Conservation (phyloP, 2,888 invertebrate genomes). For the Trissoscelio sp. region DNA sequence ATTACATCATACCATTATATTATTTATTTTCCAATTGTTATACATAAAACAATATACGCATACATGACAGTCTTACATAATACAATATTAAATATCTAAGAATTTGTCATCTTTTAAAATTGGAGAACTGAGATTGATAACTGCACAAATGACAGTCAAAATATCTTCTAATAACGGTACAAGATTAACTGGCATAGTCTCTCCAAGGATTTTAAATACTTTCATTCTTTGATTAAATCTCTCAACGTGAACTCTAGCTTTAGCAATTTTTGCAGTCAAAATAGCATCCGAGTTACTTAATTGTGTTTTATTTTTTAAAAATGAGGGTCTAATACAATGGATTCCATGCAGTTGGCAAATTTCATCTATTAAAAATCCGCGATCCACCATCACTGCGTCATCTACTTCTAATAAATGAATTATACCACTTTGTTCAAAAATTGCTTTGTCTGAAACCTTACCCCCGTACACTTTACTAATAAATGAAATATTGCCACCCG, state of each 20-base stretch:
- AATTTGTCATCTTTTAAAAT: constrained; percentile 44
- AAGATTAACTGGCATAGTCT: constrained; percentile 34
- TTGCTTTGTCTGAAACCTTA: constrained; percentile 9
- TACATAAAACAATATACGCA: neutral
- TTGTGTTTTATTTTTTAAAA: constrained; percentile 58
- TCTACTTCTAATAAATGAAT: constrained; percentile 6
- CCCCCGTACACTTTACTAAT: constrained; percentile 23
- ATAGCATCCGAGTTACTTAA: constrained; percentile 60
- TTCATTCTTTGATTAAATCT: constrained; percentile 59
- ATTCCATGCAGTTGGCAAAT: constrained; percentile 8
- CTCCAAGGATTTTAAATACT: constrained; percentile 54
- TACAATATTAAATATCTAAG: constrained; percentile 3
- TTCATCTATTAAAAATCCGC: constrained; percentile 30
- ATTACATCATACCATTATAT: neutral
- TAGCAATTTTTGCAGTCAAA: constrained; percentile 55
- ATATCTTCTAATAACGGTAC: constrained; percentile 40
- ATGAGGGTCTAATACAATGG: constrained; percentile 62
- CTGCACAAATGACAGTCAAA: constrained; percentile 39
- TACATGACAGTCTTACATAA: too few species aligned
- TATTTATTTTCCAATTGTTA: neutral
- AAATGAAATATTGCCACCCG: constrained; percentile 21
- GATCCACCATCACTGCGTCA: constrained; percentile 26
- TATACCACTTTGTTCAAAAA: constrained; percentile 20
- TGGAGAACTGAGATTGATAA: constrained; percentile 40
- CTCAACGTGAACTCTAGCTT: constrained; percentile 68